These are phyloP conservation scores for Adelphocoris suturalis DNA, from an alignment of 2,888 invertebrate genomes.

Conservation along the genomic window DNA sequence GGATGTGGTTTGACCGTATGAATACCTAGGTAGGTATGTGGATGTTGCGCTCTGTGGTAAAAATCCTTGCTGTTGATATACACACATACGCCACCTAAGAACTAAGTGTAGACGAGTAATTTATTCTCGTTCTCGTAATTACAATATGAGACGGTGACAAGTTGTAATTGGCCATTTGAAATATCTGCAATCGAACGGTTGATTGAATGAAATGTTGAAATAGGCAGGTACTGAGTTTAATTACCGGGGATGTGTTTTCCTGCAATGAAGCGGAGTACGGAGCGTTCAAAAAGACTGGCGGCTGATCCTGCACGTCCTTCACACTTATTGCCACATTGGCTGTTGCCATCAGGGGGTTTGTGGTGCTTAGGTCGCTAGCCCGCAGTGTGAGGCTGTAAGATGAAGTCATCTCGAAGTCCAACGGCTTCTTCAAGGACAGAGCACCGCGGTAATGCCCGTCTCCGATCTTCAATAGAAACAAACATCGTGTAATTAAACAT, in stretches of 20 bases:
- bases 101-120: no score
- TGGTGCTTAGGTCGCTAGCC: constrained; percentile 82
- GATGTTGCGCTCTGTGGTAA: no score
- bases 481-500: background rate
- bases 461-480: constrained; percentile 79
- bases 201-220: no score
- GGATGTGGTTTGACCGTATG: no score
- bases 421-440: constrained; percentile 83
- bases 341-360: constrained; percentile 83
- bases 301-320: constrained; percentile 90
- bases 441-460: constrained; percentile 86
- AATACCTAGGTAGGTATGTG: no score
- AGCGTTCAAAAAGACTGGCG: constrained; percentile 88
- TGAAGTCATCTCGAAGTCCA: constrained; percentile 89
- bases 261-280: constrained; percentile 88
- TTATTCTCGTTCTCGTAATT: no score
- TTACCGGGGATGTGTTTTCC: constrained; percentile 86
- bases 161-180: no score
- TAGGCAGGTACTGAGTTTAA: constrained; percentile 68
- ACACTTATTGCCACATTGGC: constrained; percentile 88
- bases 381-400: constrained; percentile 86
- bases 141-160: no score
- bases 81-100: no score
- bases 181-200: no score
- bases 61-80: no score